Evolutionary conservation across 2,888 invertebrate genomes (phyloP).

Genomic region (Chrysomela aeneicollis): DNA sequence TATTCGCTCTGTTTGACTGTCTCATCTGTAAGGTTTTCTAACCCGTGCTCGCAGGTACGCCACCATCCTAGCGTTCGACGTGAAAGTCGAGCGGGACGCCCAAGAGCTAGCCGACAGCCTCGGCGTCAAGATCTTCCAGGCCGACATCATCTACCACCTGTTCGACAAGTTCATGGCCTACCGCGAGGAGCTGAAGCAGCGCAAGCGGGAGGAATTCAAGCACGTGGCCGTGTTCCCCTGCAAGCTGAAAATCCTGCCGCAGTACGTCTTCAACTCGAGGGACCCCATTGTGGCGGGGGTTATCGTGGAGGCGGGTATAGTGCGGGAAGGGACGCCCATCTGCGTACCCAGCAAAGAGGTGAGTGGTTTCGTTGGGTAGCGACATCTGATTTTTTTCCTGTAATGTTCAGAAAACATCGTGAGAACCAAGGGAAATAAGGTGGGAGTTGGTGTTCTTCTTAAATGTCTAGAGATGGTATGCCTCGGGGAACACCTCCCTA

Average conservation of each 20-base stretch:
- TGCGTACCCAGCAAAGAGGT: constrained; percentile 97
- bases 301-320: constrained; percentile 91
- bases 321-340: constrained; percentile 96
- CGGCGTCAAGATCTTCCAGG: constrained; percentile 95
- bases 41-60: constrained; percentile 74
- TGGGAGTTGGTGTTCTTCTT: no score
- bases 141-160: constrained; percentile 99
- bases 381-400: no score
- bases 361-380: constrained; percentile 52
- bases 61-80: constrained; percentile 99
- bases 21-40: no score
- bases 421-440: no score
- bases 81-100: constrained; percentile 97
- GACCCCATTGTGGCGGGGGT: constrained; percentile 98
- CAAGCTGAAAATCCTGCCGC: constrained; percentile 82
- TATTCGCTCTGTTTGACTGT: no score
- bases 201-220: constrained; percentile 94
- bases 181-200: constrained; percentile 88
- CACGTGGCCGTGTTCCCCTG: constrained; percentile 98
- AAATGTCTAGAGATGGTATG: no score
- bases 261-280: constrained; percentile 97
- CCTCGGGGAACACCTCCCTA: no score
- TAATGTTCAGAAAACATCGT: no score
- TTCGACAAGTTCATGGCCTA: constrained; percentile 97
- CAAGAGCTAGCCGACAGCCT: constrained; percentile 95